A percentile compares a stretch with the other conserved stretches of the same genome.
Evolutionary conservation across 2,113 vertebrate genomes (phyloP).

Genomic region (Paraplagusia blochii): DNA sequence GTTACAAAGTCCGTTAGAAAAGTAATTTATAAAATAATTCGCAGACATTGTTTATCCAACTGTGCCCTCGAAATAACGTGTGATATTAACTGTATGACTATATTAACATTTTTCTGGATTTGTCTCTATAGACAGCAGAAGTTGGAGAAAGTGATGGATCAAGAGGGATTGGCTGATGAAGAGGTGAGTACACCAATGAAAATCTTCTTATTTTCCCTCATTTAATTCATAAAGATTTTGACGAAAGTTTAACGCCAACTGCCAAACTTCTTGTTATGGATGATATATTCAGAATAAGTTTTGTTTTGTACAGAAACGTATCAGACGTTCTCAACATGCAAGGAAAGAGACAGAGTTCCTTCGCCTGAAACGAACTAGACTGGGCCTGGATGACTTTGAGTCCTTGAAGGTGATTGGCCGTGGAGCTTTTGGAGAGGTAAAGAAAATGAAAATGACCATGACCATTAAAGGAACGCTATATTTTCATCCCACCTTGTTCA

Average conservation of each 20-base stretch:
- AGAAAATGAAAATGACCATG: too few species aligned
- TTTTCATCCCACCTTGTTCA: too few species aligned
- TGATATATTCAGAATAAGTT: neutral
- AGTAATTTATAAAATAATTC: too few species aligned
- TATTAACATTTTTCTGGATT: too few species aligned
- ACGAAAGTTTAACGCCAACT: neutral
- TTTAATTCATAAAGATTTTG: neutral
- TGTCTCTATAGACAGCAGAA: constrained; percentile 87
- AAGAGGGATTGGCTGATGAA: constrained; percentile 95
- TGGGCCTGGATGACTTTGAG: constrained; percentile 78
- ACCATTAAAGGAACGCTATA: too few species aligned
- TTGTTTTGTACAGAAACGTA: constrained; percentile 64
- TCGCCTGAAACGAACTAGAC: constrained; percentile 74
- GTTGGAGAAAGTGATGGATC: constrained; percentile 97
- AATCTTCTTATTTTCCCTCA: neutral
- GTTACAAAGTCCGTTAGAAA: too few species aligned
- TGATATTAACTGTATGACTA: too few species aligned
- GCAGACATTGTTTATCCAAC: too few species aligned
- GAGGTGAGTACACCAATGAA: constrained; percentile 78
- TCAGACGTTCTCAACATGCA: constrained; percentile 75
- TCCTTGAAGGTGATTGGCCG: constrained; percentile 79
- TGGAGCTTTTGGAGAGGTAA: constrained; percentile 79
- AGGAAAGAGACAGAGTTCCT: constrained; percentile 78
- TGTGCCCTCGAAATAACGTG: too few species aligned
- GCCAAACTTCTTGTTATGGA: neutral